A percentile compares a stretch with the other conserved stretches of the same genome.
These are phyloP conservation scores for Andinoacara biseriatus DNA, from an alignment of 2,113 vertebrate species.

Conservation along the genomic window DNA sequence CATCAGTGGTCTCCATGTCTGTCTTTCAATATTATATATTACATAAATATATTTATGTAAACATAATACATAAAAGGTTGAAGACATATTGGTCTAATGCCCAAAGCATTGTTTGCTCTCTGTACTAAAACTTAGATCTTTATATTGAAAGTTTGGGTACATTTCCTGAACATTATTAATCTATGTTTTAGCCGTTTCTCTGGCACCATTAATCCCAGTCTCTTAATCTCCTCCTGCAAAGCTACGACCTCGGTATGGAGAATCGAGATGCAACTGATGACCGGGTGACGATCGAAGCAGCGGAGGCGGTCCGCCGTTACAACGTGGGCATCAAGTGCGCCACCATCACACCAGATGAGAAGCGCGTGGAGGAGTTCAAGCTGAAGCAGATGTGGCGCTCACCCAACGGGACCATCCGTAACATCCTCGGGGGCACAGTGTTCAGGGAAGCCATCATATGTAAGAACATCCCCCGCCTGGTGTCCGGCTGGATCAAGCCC, in stretches of 20 bases:
- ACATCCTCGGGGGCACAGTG: constrained; percentile 97
- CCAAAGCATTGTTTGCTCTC: neutral
- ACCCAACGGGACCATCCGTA: constrained; percentile 97
- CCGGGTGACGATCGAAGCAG: constrained; percentile 91
- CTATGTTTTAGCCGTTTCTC: neutral
- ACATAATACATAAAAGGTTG: too few relatives aligned
- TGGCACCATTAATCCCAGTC: fast-evolving
- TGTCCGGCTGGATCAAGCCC: constrained; percentile 93
- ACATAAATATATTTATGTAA: too few relatives aligned
- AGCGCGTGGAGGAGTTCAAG: constrained; percentile 96
- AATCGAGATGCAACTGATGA: constrained; percentile 91
- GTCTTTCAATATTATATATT: neutral
- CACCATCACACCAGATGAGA: constrained; percentile 98
- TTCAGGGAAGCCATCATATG: constrained; percentile 98
- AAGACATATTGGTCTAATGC: too few relatives aligned
- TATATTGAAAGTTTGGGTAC: neutral
- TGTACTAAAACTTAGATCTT: neutral
- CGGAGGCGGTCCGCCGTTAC: constrained; percentile 91
- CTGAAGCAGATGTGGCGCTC: constrained; percentile 99
- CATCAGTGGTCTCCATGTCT: neutral
- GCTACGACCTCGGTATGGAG: constrained; percentile 95
- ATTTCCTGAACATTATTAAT: neutral
- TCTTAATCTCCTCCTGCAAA: constrained; percentile 50
- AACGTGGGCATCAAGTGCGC: constrained; percentile 95
- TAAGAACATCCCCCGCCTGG: constrained; percentile 95